These are phyloP conservation scores for Orthonevra nobilis DNA, from an alignment of 2,888 invertebrate species.

Conservation along the genomic window DNA sequence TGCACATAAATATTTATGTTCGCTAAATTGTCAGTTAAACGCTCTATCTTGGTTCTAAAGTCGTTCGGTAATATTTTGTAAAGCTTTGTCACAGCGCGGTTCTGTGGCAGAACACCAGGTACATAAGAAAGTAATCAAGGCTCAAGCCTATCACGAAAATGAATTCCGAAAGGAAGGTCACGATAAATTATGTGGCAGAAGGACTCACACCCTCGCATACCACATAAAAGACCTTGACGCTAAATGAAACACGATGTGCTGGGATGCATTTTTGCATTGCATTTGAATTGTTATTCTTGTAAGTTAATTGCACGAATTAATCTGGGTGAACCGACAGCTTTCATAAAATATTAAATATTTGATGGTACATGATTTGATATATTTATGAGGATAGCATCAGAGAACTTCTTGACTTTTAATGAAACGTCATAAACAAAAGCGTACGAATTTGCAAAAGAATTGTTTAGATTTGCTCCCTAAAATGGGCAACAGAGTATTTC, in stretches of 20 bases:
- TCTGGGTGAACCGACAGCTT: no score
- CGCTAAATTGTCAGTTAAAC: slow-evolving; percentile 68
- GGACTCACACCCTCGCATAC: neutral
- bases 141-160: slow-evolving; percentile 43
- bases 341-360: no score
- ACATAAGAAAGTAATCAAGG: slow-evolving; percentile 26
- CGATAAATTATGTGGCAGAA: slow-evolving; percentile 40
- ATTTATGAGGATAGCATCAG: no score
- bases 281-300: slow-evolving; percentile 49
- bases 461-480: no score
- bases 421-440: no score
- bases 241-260: slow-evolving; percentile 30
- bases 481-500: no score
- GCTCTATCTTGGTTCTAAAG: slow-evolving; percentile 62
- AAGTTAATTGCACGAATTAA: slow-evolving; percentile 3
- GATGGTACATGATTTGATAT: no score
- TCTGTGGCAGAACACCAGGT: slow-evolving; percentile 12
- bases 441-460: no score
- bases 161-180: slow-evolving; percentile 50
- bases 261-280: slow-evolving; percentile 44
- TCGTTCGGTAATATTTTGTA: slow-evolving; percentile 50
- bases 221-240: slow-evolving; percentile 38
- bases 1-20: slow-evolving; percentile 68
- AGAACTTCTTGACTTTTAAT: no score
- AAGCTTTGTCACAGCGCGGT: slow-evolving; percentile 25